Conservation (phyloP, 2,888 invertebrate genomes). For the Formica aserva region DNA sequence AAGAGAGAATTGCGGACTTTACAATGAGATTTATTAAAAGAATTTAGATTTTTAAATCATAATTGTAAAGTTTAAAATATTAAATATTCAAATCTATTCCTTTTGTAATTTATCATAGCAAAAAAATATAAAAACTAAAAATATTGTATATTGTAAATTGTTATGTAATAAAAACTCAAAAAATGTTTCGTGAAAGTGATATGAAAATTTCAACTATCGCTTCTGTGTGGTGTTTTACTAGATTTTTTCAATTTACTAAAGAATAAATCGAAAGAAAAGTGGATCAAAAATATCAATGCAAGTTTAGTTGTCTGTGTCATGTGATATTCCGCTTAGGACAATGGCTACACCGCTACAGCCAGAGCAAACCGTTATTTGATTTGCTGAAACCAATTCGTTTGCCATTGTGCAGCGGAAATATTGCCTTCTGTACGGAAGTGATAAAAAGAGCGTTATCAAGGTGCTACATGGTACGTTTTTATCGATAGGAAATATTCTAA, state of each 20-base stretch:
- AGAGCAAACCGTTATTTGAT: constrained; percentile 36
- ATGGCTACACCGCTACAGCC: background rate
- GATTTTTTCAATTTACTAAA: background rate
- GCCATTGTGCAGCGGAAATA: constrained; percentile 27
- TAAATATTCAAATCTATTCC: background rate
- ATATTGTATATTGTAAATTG: background rate
- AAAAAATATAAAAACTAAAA: constrained; percentile 2
- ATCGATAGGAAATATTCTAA: constrained; percentile 8
- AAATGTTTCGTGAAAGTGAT: constrained; percentile 1
- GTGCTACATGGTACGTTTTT: background rate
- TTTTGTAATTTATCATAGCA: background rate
- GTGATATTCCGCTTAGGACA: constrained; percentile 31
- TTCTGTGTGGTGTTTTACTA: background rate
- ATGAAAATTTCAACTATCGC: background rate
- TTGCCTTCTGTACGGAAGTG: background rate
- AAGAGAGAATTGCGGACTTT: background rate
- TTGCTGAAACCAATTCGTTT: constrained; percentile 38
- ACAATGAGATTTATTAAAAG: background rate
- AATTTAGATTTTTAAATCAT: background rate
- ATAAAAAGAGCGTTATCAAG: constrained; percentile 38
- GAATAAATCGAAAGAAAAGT: background rate
- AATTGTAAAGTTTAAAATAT: background rate
- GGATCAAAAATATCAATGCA: constrained; percentile 6
- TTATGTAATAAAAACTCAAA: background rate
- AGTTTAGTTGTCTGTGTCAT: constrained; percentile 17